Base-by-base conservation (phyloP, 2,113 vertebrate genomes). In the Crotalus tigris region DNA sequence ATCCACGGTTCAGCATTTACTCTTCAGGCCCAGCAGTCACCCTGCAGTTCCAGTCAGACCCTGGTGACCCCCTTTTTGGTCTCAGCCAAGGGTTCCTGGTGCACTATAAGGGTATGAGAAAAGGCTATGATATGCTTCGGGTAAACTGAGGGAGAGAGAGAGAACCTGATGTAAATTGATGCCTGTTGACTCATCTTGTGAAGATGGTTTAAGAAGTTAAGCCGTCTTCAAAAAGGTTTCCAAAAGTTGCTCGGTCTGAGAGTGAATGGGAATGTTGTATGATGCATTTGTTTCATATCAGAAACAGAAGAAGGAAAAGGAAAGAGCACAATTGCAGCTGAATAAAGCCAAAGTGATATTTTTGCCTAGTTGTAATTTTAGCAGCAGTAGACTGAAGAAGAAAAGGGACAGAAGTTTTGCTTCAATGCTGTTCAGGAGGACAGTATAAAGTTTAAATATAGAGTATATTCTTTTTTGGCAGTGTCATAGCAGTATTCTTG, bases 11-110 rank as follows among this genome's bases (percentile, higher is more conserved):
- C 96, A 98, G 98, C 94, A 97, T 99, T 3, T 98, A 98, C 90
- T 98, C 98, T 9, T 98, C 98, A 2, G 98, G 98, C 53, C 98
- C 98, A 3, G 98, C 98, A 85, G 98, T 99, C 96, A 99, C 98
- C 26, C 98, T 99, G 94, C 98, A 99, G 97, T 99, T 99, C 97
- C 99, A 99, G 95, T 98, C 98, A 19, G 98, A 99, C 39, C 97
- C 98, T 0, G 98, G 98, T 1, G 98, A 98, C 94, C 98, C 98
- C 39, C 98, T 97, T 81, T 98, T 98, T 5, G 98, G 98, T 92
- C 95, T 98, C 39, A 98, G 98, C 92, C 98, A 99, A 94, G 99
- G 99, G 55, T 99, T 99, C 95, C 98, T 99, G 54, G 98, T 99
- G 90, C 98, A 98, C 94, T 99, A 98, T 96, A 98, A 97, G 81